Evolutionary conservation across 1,140 invertebrate genomes (phyloP), one percentile per base, ranked within the genome.

Genomic region (Drosophila watanabei): DNA sequence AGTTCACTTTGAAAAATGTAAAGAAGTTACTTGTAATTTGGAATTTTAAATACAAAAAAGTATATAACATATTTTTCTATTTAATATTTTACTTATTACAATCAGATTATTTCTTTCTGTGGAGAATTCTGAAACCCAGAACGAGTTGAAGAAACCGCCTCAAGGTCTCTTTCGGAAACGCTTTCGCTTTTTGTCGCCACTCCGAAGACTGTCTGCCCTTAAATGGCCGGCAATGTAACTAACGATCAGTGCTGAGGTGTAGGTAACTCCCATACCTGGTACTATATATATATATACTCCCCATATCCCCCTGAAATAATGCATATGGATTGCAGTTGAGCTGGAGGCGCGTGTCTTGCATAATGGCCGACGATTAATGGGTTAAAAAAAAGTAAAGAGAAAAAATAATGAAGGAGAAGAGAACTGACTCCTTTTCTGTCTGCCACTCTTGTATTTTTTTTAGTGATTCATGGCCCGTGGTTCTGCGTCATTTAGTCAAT

Each of bases 281-380:
- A 24, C 46, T 9, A 13, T 43, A 54, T 32, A 18, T 10, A 16
- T 20, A 45, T 46, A 46, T 20, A 45, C 37, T 24, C 41, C 70
- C 43, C 9, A 39, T 48, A 61, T 54, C 57, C 33, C 61, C 33
- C 14, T n/a, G 63, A 46, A 56, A 46, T 73, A 85, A 86, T 85
- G 79, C 86, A 90, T 80, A 75, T 75, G 69, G 69, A 75, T 75
- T 75, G 71, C 70, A 73, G 56, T 85, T 41, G 61, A 39, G 85
- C 86, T 76, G 70, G 59, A 75, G 82, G 86, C 85, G 85, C 86
- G 85, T 89, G 85, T 90, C 85, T 90, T 89, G 85, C 85, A 89
- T 89, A 89, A 89, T 89, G 85, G 62, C 66, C 41, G 37, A 57
- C 85, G 77, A 88, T 88, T 88, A 88, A 89, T 88, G 85, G 69